These are phyloP conservation scores for Ooceraea biroi DNA, from an alignment of 1,140 invertebrate species.

Conservation along the genomic window DNA sequence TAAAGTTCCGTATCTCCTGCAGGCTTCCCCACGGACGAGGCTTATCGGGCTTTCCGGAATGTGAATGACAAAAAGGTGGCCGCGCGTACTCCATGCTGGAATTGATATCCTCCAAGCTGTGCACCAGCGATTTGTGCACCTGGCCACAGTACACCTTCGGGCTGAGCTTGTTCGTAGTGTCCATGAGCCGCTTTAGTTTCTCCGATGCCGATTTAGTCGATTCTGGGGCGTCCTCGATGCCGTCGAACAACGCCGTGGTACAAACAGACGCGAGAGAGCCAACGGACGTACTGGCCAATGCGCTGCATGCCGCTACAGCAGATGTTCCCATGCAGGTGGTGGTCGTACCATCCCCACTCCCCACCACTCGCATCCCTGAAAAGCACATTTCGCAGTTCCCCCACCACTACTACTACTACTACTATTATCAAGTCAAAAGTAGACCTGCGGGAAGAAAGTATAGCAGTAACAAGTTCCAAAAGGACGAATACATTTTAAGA, in stretches of 20 bases:
- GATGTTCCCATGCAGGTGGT: slow-evolving; percentile 80
- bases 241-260: slow-evolving; percentile 73
- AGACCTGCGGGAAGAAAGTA: not conserved
- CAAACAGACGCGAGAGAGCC: slow-evolving; percentile 76
- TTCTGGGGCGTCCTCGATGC: slow-evolving; percentile 68
- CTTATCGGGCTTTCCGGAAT: slow-evolving; percentile 78
- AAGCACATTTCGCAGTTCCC: slow-evolving; percentile 57
- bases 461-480: no score
- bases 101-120: slow-evolving; percentile 88
- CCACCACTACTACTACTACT: not conserved
- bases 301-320: slow-evolving; percentile 67
- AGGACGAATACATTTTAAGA: no score
- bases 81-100: slow-evolving; percentile 77
- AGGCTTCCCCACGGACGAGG: slow-evolving; percentile 87
- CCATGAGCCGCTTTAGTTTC: slow-evolving; percentile 64
- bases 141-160: slow-evolving; percentile 87
- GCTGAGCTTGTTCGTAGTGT: slow-evolving; percentile 85
- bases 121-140: slow-evolving; percentile 82
- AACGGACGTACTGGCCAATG: slow-evolving; percentile 77
- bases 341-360: slow-evolving; percentile 71
- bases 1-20: slow-evolving; percentile 87
- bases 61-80: slow-evolving; percentile 77
- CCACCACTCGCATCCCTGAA: slow-evolving; percentile 67
- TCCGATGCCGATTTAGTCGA: slow-evolving; percentile 48
- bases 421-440: slow-evolving; percentile 30